These are phyloP conservation scores for Scaptomyza montana DNA, from an alignment of 1,140 invertebrate species.

Conservation along the genomic window DNA sequence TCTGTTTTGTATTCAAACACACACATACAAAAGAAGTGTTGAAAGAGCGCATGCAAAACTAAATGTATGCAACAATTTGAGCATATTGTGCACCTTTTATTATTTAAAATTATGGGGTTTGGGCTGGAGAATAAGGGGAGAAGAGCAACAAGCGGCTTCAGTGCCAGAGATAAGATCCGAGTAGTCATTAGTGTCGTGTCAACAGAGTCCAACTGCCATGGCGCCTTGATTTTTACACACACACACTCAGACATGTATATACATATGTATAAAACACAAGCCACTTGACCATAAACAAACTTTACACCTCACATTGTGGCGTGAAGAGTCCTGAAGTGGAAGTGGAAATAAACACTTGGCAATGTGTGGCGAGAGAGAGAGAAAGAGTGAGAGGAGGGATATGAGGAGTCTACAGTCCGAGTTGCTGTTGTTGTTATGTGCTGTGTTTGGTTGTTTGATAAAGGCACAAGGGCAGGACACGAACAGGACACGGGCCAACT, in stretches of 20 bases:
- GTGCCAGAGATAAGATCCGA: conserved; percentile 67
- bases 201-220: conserved; percentile 39
- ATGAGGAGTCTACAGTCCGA: background rate
- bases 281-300: conserved; percentile 81
- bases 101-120: conserved; percentile 22
- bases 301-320: conserved; percentile 75
- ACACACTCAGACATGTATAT: conserved; percentile 3
- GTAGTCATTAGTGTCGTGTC: conserved; percentile 78
- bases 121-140: background rate
- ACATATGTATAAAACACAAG: conserved; percentile 31
- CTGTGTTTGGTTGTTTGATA: conserved; percentile 55
- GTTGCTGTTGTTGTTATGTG: conserved; percentile 24
- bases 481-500: conserved; percentile 2
- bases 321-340: conserved; percentile 63
- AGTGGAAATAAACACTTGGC: conserved; percentile 77
- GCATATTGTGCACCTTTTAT: conserved; percentile 23
- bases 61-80: conserved; percentile 45
- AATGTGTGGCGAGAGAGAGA: conserved; percentile 32
- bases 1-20: conserved; percentile 14
- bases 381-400: conserved; percentile 1
- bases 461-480: conserved; percentile 41
- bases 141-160: conserved; percentile 1
- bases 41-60: conserved; percentile 50
- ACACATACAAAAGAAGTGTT: conserved; percentile 14
- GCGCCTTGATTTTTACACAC: conserved; percentile 24